Evolutionary conservation across 2,888 invertebrate genomes (phyloP).

Genomic region (Marasmarcha lunaedactyla): DNA sequence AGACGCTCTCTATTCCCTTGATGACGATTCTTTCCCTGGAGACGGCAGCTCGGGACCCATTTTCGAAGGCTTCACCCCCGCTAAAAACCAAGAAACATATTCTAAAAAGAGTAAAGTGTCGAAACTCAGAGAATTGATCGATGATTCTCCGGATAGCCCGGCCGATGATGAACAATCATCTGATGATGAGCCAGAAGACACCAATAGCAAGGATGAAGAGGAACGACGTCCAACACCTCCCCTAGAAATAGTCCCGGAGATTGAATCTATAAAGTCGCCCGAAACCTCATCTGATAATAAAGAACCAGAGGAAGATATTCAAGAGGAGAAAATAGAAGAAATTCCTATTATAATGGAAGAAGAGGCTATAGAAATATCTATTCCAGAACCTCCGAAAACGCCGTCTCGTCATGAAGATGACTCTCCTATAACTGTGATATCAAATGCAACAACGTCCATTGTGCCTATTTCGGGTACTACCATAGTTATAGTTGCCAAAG

Average conservation of each 20-base stretch:
- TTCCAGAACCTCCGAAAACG: slow-evolving; percentile 38
- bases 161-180: slow-evolving; percentile 68
- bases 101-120: slow-evolving; percentile 62
- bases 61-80: slow-evolving; percentile 69
- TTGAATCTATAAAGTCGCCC: slow-evolving; percentile 26
- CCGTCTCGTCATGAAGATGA: slow-evolving; percentile 29
- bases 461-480: slow-evolving; percentile 8
- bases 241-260: slow-evolving; percentile 16
- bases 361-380: slow-evolving; percentile 11
- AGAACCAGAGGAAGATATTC: slow-evolving; percentile 21
- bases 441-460: slow-evolving; percentile 14
- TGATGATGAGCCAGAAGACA: slow-evolving; percentile 47
- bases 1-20: slow-evolving; percentile 70
- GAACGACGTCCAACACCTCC: slow-evolving; percentile 25
- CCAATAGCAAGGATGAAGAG: slow-evolving; percentile 28
- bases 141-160: slow-evolving; percentile 61
- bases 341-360: slow-evolving; percentile 13
- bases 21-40: slow-evolving; percentile 72
- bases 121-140: slow-evolving; percentile 53
- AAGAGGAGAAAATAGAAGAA: slow-evolving; percentile 15
- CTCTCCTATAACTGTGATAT: neutral
- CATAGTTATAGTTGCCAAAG: slow-evolving; percentile 16
- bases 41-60: slow-evolving; percentile 62
- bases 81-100: slow-evolving; percentile 67
- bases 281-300: slow-evolving; percentile 28